Conservation (phyloP, 2,888 invertebrate genomes). For the Metellina segmentata region DNA sequence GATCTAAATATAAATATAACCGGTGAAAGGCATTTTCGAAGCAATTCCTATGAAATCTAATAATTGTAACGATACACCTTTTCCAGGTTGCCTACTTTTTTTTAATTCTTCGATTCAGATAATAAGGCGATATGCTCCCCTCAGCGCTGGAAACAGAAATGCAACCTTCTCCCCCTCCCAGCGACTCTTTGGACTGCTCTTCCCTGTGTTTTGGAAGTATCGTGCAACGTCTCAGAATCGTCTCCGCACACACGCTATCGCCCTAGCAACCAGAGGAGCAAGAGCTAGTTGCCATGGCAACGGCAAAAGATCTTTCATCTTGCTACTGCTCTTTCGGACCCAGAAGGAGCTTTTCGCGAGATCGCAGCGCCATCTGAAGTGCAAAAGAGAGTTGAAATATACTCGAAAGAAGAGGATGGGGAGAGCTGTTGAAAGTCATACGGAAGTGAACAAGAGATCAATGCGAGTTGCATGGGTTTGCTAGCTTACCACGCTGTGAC, state of each 20-base stretch:
- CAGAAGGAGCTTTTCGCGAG: neutral
- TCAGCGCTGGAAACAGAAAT: constrained; percentile 1
- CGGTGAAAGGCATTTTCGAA: no score
- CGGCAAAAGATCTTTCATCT: constrained; percentile 69
- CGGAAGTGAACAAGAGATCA: no score
- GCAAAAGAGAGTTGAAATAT: neutral
- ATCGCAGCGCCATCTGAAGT: constrained; percentile 49
- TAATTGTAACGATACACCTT: neutral
- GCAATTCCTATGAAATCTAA: no score
- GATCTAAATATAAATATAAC: no score
- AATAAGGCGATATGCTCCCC: neutral
- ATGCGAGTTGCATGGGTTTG: no score
- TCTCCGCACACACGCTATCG: constrained; percentile 68
- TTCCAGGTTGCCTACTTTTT: neutral
- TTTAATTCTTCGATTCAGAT: neutral
- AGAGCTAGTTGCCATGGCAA: constrained; percentile 67
- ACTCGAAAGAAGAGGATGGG: neutral
- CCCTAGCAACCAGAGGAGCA: constrained; percentile 70
- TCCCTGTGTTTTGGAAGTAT: constrained; percentile 72
- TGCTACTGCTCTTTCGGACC: constrained; percentile 33
- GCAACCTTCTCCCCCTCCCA: constrained; percentile 35
- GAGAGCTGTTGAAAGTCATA: neutral
- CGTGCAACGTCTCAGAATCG: constrained; percentile 67
- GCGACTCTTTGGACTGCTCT: constrained; percentile 58
- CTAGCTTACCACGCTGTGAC: no score